phyloP scores from a whole-genome alignment of 2,888 invertebrate species.

The Gastracanthus pulcherrimus region DNA sequence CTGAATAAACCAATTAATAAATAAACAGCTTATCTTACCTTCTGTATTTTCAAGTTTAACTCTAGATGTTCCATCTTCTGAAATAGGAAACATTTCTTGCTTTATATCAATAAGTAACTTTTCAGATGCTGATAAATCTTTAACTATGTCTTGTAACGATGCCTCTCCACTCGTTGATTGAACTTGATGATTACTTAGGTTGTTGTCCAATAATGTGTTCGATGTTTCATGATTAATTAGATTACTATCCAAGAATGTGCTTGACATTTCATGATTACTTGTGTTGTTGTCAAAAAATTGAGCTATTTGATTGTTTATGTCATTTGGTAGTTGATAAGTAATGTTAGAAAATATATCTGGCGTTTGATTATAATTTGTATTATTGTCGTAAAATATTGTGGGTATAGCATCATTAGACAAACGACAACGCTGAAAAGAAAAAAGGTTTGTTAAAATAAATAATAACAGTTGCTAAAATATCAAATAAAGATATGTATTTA shows the following conservation, averaged over 20 bases:
- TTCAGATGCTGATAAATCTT: conserved; percentile 50
- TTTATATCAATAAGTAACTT: conserved; percentile 49
- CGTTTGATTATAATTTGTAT: background rate
- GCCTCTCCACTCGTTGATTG: background rate
- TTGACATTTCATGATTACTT: background rate
- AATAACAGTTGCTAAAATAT: background rate
- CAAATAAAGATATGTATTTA: background rate
- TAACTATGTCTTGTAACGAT: conserved; percentile 29
- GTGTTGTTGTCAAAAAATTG: background rate
- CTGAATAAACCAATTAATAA: background rate
- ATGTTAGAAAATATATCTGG: background rate
- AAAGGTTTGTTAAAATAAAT: background rate
- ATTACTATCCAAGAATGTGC: background rate
- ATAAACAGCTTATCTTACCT: conserved; percentile 21
- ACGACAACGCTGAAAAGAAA: conserved; percentile 32
- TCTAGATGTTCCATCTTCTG: conserved; percentile 3
- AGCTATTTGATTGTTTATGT: background rate
- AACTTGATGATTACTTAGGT: background rate
- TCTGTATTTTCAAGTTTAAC: conserved; percentile 45
- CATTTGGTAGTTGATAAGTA: background rate
- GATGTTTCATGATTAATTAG: background rate
- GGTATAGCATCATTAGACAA: conserved; percentile 31
- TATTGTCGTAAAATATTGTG: conserved; percentile 22
- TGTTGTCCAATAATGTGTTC: background rate
- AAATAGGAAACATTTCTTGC: conserved; percentile 29